A percentile compares a stretch with the other conserved stretches of the same genome.
Evolutionary conservation across 2,797 vertebrate genomes (phyloP).

Genomic region (Eulemur coronatus): DNA sequence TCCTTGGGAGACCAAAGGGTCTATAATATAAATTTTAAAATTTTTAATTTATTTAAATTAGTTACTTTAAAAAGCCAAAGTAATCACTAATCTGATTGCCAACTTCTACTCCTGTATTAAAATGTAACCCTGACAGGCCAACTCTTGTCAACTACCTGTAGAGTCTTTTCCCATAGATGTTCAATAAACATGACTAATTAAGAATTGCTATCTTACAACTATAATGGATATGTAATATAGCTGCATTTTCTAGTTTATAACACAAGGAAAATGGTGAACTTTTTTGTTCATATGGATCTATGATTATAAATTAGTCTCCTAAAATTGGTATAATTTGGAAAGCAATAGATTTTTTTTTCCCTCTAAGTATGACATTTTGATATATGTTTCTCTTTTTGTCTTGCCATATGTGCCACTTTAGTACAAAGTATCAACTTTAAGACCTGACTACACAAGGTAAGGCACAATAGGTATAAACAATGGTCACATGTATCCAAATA

Average conservation of each 20-base stretch:
- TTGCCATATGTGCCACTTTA: neutral
- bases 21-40: neutral
- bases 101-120: neutral
- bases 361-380: neutral
- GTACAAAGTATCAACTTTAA: neutral
- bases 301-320: neutral
- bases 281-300: neutral
- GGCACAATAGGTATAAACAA: neutral
- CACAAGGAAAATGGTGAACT: neutral
- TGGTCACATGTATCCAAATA: neutral
- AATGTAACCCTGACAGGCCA: neutral
- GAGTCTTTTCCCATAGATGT: neutral
- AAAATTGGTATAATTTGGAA: conserved; percentile 26
- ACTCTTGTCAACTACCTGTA: neutral
- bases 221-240: neutral
- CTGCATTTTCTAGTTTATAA: neutral
- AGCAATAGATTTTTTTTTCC: neutral
- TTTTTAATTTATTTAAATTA: neutral
- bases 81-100: neutral
- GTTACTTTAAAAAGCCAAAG: too few species aligned
- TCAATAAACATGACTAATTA: neutral
- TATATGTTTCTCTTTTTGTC: neutral
- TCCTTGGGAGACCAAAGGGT: neutral
- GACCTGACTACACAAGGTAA: neutral
- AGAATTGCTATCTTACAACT: neutral